A percentile compares a stretch with the other conserved stretches of the same genome.
These are phyloP conservation scores for Pseudolycoriella hygida DNA, from an alignment of 2,888 invertebrate genomes.

Conservation along the genomic window DNA sequence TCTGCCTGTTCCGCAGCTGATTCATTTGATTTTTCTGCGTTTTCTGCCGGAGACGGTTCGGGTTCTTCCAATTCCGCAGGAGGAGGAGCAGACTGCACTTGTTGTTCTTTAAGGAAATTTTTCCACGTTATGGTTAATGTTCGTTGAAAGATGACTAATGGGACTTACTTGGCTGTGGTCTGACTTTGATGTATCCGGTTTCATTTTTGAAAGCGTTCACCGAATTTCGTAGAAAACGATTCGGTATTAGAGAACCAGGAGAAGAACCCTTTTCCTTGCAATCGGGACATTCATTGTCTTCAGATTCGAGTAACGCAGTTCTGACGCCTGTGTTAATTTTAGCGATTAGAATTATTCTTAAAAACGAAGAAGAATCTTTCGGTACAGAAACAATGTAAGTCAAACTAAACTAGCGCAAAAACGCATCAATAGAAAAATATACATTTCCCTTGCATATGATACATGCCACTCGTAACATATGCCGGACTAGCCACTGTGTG, in stretches of 20 bases:
- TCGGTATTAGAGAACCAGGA: constrained; percentile 83
- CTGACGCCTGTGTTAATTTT: constrained; percentile 71
- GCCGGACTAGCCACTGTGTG: too few relatives aligned
- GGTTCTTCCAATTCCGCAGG: not conserved
- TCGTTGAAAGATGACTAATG: not conserved
- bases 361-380: too few relatives aligned
- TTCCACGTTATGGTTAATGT: not conserved
- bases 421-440: too few relatives aligned
- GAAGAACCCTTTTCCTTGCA: constrained; percentile 86
- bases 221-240: constrained; percentile 74
- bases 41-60: not conserved
- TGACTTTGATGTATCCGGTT: constrained; percentile 60
- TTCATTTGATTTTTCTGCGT: not conserved
- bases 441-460: too few relatives aligned
- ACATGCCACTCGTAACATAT: too few relatives aligned
- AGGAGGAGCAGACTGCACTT: too few relatives aligned
- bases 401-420: too few relatives aligned
- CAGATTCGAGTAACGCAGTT: constrained; percentile 73
- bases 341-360: constrained; percentile 8
- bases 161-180: constrained; percentile 6
- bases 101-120: too few relatives aligned
- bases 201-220: constrained; percentile 83
- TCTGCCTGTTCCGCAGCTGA: not conserved
- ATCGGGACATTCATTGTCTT: constrained; percentile 88
- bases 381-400: too few relatives aligned